Conservation (phyloP, 1,140 invertebrate genomes). For the Sarcophaga peregrina region DNA sequence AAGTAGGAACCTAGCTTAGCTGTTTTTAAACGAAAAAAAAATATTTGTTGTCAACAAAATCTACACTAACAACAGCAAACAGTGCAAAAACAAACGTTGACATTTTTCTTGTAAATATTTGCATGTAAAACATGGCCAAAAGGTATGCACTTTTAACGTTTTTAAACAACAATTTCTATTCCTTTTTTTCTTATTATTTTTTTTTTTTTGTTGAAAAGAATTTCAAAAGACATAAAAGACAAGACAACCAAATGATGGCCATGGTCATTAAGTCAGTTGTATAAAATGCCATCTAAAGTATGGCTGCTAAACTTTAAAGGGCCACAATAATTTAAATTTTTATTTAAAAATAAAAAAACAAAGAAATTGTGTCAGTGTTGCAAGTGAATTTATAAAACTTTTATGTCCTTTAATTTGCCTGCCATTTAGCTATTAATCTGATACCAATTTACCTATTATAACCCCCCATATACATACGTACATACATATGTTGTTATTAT, state of each 20-base stretch:
- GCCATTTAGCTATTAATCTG: neutral
- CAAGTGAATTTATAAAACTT: neutral
- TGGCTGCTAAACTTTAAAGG: no score
- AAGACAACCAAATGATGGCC: conserved; percentile 6
- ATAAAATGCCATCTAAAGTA: neutral
- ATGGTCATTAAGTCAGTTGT: neutral
- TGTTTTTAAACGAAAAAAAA: no score
- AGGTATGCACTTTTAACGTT: conserved; percentile 26
- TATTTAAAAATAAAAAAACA: neutral
- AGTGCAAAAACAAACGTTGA: neutral
- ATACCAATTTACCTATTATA: neutral
- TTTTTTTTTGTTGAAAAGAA: no score
- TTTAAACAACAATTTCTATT: neutral
- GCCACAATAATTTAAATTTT: neutral
- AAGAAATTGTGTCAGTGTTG: neutral
- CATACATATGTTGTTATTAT: no score
- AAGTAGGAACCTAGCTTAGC: no score
- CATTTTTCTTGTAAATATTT: conserved; percentile 17
- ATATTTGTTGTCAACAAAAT: no score
- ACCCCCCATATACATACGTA: no score
- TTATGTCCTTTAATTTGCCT: neutral
- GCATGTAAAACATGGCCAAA: conserved; percentile 14
- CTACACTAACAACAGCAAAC: neutral
- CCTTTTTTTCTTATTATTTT: no score
- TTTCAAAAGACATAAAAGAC: neutral